Evolutionary conservation across 2,797 vertebrate species (phyloP).

Genomic region (Echeneis naucrates): DNA sequence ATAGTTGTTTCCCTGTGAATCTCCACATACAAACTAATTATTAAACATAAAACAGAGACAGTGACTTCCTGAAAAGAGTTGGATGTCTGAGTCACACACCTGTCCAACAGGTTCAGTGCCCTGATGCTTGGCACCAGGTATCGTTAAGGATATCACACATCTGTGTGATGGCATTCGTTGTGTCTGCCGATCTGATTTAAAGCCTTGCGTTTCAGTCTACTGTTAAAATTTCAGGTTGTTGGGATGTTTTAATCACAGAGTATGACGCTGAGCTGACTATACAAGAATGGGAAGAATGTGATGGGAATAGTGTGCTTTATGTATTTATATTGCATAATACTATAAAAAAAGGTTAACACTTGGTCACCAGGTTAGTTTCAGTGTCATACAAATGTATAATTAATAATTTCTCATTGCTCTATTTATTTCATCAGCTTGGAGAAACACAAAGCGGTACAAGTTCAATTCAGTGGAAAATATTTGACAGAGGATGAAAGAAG

Average conservation of each 20-base stretch:
- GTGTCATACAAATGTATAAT: too few species aligned
- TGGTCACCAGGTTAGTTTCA: not conserved
- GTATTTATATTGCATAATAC: not conserved
- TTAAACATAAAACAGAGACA: not conserved
- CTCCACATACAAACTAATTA: too few species aligned
- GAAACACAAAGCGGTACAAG: too few species aligned
- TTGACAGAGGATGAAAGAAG: too few species aligned
- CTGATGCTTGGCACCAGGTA: not conserved
- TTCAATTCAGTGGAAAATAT: not conserved
- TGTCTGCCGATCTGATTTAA: not conserved
- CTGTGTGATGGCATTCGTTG: not conserved
- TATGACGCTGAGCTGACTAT: not conserved
- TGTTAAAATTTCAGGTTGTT: too few species aligned
- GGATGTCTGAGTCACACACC: constrained; percentile 25
- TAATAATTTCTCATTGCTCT: too few species aligned
- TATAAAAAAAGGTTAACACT: not conserved
- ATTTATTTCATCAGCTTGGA: too few species aligned
- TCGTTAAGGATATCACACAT: not conserved
- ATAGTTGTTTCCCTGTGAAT: not conserved
- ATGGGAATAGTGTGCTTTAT: not conserved
- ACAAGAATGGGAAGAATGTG: not conserved
- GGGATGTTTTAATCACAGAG: not conserved
- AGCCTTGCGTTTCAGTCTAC: not conserved
- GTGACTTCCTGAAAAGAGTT: constrained; percentile 30
- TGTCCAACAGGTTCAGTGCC: constrained; percentile 18